Evolutionary conservation across 2,888 invertebrate genomes (phyloP), one percentile per base, ranked within the genome.

Genomic region (Drosophila falleni): DNA sequence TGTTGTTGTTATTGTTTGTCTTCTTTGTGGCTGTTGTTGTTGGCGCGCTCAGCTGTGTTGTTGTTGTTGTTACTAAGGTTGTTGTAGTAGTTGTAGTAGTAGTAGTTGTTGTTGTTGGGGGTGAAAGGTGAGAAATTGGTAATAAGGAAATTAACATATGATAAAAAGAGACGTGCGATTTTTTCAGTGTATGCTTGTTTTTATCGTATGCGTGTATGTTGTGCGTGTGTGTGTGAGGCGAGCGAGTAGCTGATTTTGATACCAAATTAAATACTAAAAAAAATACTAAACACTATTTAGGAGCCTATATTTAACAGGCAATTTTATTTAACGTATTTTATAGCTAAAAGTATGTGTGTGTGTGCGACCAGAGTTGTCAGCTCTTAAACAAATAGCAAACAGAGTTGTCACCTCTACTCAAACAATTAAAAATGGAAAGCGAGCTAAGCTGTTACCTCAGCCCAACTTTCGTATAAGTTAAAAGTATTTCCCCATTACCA

Each of bases 81-180:
- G 81, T 74, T 55, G 78, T 78, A 13, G 73, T 78, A 46, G 68
- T 86, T 50, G 78, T 62, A 16, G 71, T 78, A 23, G 61, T 65
- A 23, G 59, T 59, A 37, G 70, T 73, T 60, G 73, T 72, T 55
- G 44, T 56, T 64, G 55, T 44, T 49, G 44, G 71, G 68, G 68
- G 69, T 76, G 78, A 80, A 49, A 79, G 80, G 74, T 76, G 64
- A 77, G 55, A 78, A 80, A 78, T 80, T 72, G 67, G 72, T 80
- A 80, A 78, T 80, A 80, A 78, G 78, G 80, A 78, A 80, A 80
- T 78, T 78, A 80, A 78, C 78, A 76, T 66, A 79, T 79, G 70
- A 77, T 74, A 59, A 74, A 69, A 61, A 55, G 59, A 63, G 61
- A 72, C 58, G 46, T 72, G 78, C 53, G 35, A 13, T 55, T 47